phyloP scores from a whole-genome alignment of 2,113 vertebrate species.

The Prietella phreatophila region DNA sequence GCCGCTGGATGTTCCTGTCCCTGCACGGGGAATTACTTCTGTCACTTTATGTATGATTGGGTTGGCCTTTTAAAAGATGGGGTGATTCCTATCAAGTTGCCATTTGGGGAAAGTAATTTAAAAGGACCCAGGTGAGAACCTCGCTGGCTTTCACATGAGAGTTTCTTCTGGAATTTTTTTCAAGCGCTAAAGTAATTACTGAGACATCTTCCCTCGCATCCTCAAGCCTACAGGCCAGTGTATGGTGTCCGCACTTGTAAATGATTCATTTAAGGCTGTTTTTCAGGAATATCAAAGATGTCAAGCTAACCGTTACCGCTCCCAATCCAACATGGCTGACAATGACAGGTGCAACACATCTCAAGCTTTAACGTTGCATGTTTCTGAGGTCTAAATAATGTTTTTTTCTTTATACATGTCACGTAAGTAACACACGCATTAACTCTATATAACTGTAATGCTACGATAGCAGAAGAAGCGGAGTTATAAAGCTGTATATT shows the following conservation, averaged over 20 bases:
- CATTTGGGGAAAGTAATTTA: conserved; percentile 33
- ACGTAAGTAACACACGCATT: background rate
- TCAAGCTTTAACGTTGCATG: too few relatives aligned
- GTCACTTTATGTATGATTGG: conserved; percentile 46
- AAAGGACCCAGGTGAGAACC: background rate
- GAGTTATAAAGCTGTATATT: too few relatives aligned
- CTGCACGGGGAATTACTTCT: conserved; percentile 40
- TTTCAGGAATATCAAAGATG: background rate
- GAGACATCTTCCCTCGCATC: background rate
- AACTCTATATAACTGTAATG: background rate
- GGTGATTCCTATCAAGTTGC: conserved; percentile 34
- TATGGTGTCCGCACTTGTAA: background rate
- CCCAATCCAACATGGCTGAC: background rate
- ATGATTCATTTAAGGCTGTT: background rate
- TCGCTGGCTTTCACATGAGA: background rate
- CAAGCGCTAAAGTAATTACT: conserved; percentile 31
- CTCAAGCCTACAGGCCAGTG: background rate
- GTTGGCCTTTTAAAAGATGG: conserved; percentile 35
- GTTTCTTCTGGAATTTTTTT: conserved; percentile 7
- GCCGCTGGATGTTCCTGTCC: background rate
- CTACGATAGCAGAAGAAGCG: background rate
- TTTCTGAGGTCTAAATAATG: background rate
- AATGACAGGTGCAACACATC: too few relatives aligned
- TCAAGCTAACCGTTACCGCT: background rate
- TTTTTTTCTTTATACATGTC: background rate